Evolutionary conservation across 2,797 vertebrate genomes (phyloP), one percentile per base, ranked within the genome.

Genomic region (Centroberyx gerrardi): DNA sequence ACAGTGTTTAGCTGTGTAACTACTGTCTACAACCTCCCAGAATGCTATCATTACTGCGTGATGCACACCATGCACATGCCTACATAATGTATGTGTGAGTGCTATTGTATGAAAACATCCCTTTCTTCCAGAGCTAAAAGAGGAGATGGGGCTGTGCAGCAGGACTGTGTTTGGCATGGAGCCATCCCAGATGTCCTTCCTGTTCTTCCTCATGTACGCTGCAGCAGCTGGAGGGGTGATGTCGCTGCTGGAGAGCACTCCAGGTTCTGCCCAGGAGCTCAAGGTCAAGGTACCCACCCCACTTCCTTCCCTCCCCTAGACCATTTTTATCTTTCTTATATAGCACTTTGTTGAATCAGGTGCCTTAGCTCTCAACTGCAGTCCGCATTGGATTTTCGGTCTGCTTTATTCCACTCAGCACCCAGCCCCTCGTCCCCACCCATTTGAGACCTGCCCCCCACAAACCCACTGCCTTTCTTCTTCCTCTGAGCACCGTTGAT

Each of bases 151-250:
- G 17, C 5, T 94, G 62, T 79, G 84, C 4, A 83, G 80, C 80
- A 92, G 92, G 63, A 67, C 87, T 0, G 76, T 94, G 1, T 94
- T 95, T 78, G 95, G 94, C 62, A 56, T 92, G 71, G 94, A 95
- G 82, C 85, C 93, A 14, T 90, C 88, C 61, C 94, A 95, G 91
- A 87, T 95, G 85, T 95, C 94, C 74, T 92, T 95, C 71, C 85
- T 95, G 0, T 96, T 88, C 81, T 94, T 95, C 84, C 92, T 96
- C 33, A 86, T 93, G 90, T 95, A 93, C 53, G 83, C 90, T 2
- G 76, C 92, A 2, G 91, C 94, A 28, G 93, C 93, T 49, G 95
- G 95, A 64, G 93, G 94, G 9, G 5, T 93, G 4, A 54, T 94
- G 61, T 44, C 63, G 0, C 90, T 95, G 42, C 75, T 95, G 82